phyloP scores from a whole-genome alignment of 92 coral and sea anemone species.

The Porites divaricata region DNA sequence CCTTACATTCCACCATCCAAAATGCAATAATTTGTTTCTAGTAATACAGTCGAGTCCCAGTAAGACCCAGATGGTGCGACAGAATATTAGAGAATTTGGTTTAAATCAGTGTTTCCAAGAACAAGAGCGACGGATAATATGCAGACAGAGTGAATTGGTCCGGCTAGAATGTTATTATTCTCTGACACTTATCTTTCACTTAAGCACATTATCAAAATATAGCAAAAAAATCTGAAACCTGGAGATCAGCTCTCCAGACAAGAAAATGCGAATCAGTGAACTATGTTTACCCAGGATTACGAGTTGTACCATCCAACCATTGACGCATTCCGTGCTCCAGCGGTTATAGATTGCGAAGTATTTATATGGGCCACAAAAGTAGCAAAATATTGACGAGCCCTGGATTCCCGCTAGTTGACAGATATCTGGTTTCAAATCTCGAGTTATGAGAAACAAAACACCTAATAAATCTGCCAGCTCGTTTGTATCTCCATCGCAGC shows the following conservation, averaged over 20 bases:
- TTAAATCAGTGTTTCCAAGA: background rate
- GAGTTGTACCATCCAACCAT: background rate
- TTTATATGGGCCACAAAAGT: conserved; percentile 4
- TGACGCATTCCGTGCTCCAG: background rate
- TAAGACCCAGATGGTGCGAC: background rate
- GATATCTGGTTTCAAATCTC: conserved; percentile 76
- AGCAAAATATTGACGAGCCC: conserved; percentile 23
- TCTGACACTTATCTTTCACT: conserved; percentile 44
- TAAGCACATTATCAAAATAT: conserved; percentile 82
- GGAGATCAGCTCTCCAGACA: conserved; percentile 54
- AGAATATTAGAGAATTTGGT: background rate
- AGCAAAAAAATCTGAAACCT: conserved; percentile 55
- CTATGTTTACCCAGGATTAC: conserved; percentile 11
- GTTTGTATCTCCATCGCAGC: background rate
- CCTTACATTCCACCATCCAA: background rate
- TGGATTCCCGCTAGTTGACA: background rate
- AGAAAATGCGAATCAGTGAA: background rate
- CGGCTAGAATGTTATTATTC: conserved; percentile 5
- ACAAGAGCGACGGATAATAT: background rate
- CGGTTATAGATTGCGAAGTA: background rate
- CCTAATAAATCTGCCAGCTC: conserved; percentile 74
- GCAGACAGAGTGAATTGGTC: conserved; percentile 1
- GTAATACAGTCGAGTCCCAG: no score
- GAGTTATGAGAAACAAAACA: conserved; percentile 82
- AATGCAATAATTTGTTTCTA: conserved; percentile 20